phyloP scores from a whole-genome alignment of 2,888 invertebrate species.

The Sminthurinus aureus region DNA sequence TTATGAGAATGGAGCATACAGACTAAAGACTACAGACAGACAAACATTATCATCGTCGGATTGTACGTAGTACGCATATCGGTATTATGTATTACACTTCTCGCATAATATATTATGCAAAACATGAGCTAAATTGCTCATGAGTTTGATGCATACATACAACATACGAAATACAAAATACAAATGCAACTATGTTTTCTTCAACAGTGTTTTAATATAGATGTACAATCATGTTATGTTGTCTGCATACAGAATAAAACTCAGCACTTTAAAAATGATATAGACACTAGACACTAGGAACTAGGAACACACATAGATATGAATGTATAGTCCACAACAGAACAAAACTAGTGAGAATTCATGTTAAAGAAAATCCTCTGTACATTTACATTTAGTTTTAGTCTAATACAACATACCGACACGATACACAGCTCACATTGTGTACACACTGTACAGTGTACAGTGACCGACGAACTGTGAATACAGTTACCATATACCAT shows the following conservation, averaged over 20 bases:
- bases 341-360: too few relatives aligned
- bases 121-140: background rate
- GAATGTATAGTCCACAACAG: too few relatives aligned
- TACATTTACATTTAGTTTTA: too few relatives aligned
- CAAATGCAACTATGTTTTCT: too few relatives aligned
- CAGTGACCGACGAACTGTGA: background rate
- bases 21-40: too few relatives aligned
- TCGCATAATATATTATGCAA: background rate
- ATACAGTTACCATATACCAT: background rate
- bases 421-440: background rate
- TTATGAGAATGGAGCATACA: background rate
- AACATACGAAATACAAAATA: background rate
- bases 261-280: too few relatives aligned
- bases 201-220: background rate
- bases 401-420: too few relatives aligned
- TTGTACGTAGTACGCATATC: background rate
- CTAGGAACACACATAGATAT: too few relatives aligned
- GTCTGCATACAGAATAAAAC: too few relatives aligned
- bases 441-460: background rate
- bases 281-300: too few relatives aligned
- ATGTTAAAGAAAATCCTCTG: too few relatives aligned
- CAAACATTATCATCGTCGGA: too few relatives aligned
- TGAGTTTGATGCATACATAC: background rate
- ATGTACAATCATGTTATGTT: background rate
- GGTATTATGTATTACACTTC: constrained; percentile 1